A percentile compares a stretch with the other conserved stretches of the same genome.
phyloP scores from a whole-genome alignment of 2,888 invertebrate species.

The Mermis nigrescens region DNA sequence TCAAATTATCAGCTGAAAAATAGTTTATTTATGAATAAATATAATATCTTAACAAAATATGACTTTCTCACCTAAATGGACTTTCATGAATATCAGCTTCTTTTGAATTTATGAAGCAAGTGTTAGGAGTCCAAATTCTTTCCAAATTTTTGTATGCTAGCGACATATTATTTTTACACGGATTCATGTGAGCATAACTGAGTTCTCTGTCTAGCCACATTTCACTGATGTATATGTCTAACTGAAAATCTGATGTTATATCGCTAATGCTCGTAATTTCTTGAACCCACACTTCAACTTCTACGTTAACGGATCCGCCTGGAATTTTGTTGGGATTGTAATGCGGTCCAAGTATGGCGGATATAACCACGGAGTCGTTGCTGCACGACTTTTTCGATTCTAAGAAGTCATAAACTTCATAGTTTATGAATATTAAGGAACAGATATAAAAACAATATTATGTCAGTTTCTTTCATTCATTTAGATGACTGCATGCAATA shows the following conservation, averaged over 20 bases:
- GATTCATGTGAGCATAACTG: slow-evolving; percentile 24
- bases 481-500: too few relatives aligned
- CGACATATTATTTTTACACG: slow-evolving; percentile 20
- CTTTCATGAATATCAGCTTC: slow-evolving; percentile 29
- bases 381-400: neutral
- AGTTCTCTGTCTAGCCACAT: slow-evolving; percentile 30
- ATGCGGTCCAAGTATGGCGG: neutral
- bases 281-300: slow-evolving; percentile 15
- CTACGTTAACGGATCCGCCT: slow-evolving; percentile 11
- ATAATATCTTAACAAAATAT: too few relatives aligned
- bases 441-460: too few relatives aligned
- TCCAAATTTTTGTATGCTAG: slow-evolving; percentile 17
- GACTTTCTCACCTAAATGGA: slow-evolving; percentile 19
- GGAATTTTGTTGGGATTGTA: slow-evolving; percentile 14
- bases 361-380: neutral
- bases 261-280: slow-evolving; percentile 15
- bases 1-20: too few relatives aligned
- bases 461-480: too few relatives aligned
- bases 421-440: too few relatives aligned
- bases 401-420: too few relatives aligned
- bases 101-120: slow-evolving; percentile 30
- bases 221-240: slow-evolving; percentile 32
- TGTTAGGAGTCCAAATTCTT: slow-evolving; percentile 10
- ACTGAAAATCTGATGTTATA: slow-evolving; percentile 18
- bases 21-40: too few relatives aligned